Evolutionary conservation across 2,113 vertebrate genomes (phyloP).

Genomic region (Acrocephalus kingi): DNA sequence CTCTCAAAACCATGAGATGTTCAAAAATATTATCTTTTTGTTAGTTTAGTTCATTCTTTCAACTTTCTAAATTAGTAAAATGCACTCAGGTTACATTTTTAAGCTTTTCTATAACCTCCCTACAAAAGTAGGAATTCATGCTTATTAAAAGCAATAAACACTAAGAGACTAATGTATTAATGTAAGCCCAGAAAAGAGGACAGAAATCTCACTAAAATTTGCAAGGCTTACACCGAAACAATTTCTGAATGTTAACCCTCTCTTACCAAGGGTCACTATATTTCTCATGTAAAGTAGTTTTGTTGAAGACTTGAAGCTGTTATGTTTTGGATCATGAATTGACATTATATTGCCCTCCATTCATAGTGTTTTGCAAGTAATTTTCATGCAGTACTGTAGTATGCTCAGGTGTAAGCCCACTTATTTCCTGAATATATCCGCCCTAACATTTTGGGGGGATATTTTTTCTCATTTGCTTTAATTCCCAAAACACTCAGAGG

Average conservation of each 20-base stretch:
- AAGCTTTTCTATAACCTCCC: not conserved
- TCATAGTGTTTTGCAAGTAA: not conserved
- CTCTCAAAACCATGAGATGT: not conserved
- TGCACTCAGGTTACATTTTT: not conserved
- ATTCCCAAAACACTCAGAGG: not conserved
- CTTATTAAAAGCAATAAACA: not conserved
- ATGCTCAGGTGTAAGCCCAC: fast-evolving
- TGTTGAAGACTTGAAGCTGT: not conserved
- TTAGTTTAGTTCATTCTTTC: not conserved
- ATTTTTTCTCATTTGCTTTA: not conserved
- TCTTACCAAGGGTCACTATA: not conserved
- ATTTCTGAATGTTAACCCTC: not conserved
- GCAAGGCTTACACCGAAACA: not conserved
- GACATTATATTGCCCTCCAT: not conserved
- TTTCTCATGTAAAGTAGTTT: not conserved
- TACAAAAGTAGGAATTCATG: not conserved
- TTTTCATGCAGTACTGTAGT: not conserved
- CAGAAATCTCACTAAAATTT: not conserved
- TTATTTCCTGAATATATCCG: not conserved
- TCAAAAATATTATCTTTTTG: not conserved
- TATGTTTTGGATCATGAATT: not conserved
- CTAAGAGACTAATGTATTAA: not conserved
- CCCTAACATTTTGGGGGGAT: not conserved
- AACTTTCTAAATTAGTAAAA: not conserved
- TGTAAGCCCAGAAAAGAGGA: not conserved